Evolutionary conservation across 1,140 invertebrate species (phyloP).

Genomic region (Pseudachorutes palmiensis): DNA sequence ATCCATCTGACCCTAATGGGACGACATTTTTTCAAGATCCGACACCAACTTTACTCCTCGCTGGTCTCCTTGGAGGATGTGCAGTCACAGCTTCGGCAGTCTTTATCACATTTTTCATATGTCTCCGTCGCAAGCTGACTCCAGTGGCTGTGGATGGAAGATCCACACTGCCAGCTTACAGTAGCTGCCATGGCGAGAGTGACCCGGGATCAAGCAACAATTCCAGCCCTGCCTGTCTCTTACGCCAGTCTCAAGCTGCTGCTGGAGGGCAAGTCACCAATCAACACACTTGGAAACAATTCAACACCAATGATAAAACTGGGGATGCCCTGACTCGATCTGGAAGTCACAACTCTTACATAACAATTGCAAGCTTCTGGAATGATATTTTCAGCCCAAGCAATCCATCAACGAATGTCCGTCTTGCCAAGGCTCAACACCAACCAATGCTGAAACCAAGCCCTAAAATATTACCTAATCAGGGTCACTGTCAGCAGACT

Average conservation of each 20-base stretch:
- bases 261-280: background rate
- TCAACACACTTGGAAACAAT: constrained; percentile 3
- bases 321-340: constrained; percentile 7
- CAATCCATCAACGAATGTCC: background rate
- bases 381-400: constrained; percentile 34
- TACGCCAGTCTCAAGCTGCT: constrained; percentile 24
- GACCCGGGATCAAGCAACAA: constrained; percentile 35
- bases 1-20: background rate
- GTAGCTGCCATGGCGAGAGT: background rate
- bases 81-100: constrained; percentile 36
- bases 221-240: constrained; percentile 37
- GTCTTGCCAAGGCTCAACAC: background rate
- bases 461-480: background rate
- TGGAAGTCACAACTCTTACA: constrained; percentile 33
- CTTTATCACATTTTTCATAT: constrained; percentile 38
- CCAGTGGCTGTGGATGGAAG: constrained; percentile 20
- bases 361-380: constrained; percentile 38
- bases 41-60: constrained; percentile 34
- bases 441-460: background rate
- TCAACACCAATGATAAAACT: background rate
- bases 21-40: constrained; percentile 29
- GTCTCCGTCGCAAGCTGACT: constrained; percentile 37
- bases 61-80: constrained; percentile 37
- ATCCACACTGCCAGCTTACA: background rate
- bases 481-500: constrained; percentile 9